A percentile compares a stretch with the other conserved stretches of the same genome.
phyloP scores from a whole-genome alignment of 2,113 vertebrate species.

The Lontra canadensis region DNA sequence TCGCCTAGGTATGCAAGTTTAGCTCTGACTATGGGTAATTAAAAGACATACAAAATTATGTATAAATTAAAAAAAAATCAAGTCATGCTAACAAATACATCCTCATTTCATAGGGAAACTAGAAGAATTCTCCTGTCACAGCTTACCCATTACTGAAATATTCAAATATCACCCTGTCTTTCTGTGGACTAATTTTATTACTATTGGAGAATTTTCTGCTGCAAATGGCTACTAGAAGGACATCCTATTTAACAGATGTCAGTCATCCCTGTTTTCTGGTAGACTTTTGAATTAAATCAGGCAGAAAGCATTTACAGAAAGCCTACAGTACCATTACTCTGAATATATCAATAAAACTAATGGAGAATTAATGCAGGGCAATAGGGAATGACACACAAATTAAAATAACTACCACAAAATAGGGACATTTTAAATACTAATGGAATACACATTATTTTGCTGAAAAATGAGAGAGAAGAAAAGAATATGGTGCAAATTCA shows the following conservation, averaged over 20 bases:
- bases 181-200: neutral
- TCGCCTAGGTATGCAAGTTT: neutral
- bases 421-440: neutral
- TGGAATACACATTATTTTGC: neutral
- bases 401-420: neutral
- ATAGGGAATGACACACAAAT: neutral
- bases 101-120: neutral
- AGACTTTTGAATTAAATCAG: neutral
- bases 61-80: neutral
- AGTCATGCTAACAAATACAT: neutral
- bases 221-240: neutral
- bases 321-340: neutral
- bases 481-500: neutral
- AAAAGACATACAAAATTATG: neutral
- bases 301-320: neutral
- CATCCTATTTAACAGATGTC: neutral
- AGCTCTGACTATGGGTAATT: neutral
- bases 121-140: fast-evolving
- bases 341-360: neutral
- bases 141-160: neutral
- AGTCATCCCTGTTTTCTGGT: neutral
- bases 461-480: neutral
- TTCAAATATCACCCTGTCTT: neutral
- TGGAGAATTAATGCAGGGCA: neutral
- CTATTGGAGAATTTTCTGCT: neutral